Conservation (phyloP, 2,888 invertebrate genomes). For the Sepioteuthis lessoniana region DNA sequence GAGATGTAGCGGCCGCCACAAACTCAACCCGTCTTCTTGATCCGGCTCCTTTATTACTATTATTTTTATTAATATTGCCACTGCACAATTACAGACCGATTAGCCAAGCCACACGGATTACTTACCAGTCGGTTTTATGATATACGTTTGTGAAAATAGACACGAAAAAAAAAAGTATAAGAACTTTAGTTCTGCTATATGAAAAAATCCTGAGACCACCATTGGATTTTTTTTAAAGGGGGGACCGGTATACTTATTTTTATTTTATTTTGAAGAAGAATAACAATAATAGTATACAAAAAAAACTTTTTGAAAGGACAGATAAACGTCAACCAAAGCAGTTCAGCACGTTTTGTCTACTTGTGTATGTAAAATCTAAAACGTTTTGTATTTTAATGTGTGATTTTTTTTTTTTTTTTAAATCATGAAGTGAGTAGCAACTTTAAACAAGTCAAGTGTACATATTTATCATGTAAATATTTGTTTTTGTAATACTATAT, state of each 20-base stretch:
- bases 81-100: background rate
- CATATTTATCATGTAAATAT: background rate
- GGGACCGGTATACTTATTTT: background rate
- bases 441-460: too few relatives aligned
- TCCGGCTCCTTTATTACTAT: background rate
- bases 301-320: background rate
- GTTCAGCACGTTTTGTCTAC: background rate
- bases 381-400: background rate
- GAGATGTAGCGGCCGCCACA: constrained; percentile 38
- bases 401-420: background rate
- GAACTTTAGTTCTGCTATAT: background rate
- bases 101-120: background rate
- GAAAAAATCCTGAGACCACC: background rate
- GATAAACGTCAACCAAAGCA: background rate
- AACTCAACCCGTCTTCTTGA: background rate
- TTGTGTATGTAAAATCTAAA: background rate
- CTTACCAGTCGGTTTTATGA: background rate
- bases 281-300: background rate
- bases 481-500: background rate
- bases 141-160: constrained; percentile 33
- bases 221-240: background rate
- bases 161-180: background rate
- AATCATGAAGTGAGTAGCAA: background rate
- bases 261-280: background rate
- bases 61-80: background rate